Evolutionary conservation across 2,113 vertebrate species (phyloP).

Genomic region (Numenius arquata): DNA sequence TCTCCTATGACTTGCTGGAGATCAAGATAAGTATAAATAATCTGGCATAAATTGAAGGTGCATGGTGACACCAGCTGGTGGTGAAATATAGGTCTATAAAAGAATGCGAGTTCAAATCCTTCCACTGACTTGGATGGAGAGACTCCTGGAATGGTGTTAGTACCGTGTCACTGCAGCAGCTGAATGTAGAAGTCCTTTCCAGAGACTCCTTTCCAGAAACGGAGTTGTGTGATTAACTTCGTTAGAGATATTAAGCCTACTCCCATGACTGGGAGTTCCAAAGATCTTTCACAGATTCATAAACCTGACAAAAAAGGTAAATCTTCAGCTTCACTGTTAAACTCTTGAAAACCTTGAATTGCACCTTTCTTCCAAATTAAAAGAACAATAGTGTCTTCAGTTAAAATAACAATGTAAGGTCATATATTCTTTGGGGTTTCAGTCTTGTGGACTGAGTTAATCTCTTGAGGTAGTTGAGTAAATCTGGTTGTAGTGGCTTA

Average conservation of each 20-base stretch:
- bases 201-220: neutral
- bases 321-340: neutral
- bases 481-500: neutral
- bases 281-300: neutral
- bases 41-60: neutral
- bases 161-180: neutral
- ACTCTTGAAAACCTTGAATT: neutral
- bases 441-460: neutral
- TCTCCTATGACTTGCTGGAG: neutral
- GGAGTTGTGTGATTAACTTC: neutral
- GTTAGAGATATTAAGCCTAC: neutral
- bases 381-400: neutral
- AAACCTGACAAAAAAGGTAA: neutral
- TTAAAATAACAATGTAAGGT: neutral
- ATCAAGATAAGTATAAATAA: neutral
- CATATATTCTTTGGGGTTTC: neutral
- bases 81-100: neutral
- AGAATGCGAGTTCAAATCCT: neutral
- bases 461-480: neutral
- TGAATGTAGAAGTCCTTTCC: neutral
- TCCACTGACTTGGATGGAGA: neutral
- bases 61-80: constrained; percentile 19
- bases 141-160: neutral
- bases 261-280: neutral
- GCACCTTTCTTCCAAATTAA: neutral